These are phyloP conservation scores for Gastrophysa polygoni DNA, from an alignment of 2,888 invertebrate genomes.

Conservation along the genomic window DNA sequence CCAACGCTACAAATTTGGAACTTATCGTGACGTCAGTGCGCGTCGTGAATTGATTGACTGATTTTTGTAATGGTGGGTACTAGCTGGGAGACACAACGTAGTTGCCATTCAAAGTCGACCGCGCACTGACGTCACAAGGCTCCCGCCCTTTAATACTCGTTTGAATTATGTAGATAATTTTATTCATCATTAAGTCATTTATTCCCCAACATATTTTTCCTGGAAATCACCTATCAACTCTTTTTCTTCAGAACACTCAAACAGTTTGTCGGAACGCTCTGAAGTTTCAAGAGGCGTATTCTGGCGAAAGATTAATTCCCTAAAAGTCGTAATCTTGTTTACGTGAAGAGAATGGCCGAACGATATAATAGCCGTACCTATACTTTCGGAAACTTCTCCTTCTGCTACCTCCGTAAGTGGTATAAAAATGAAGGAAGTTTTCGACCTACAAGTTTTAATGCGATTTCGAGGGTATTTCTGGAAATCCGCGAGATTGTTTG, in stretches of 20 bases:
- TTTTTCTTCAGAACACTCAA: neutral
- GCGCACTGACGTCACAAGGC: no score
- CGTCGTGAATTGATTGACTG: no score
- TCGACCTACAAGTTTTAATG: slow-evolving; percentile 30
- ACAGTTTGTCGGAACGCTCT: neutral
- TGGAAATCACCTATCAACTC: no score
- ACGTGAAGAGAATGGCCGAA: slow-evolving; percentile 36
- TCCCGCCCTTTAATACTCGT: no score
- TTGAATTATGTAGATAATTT: no score
- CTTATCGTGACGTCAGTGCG: no score
- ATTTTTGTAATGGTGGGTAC: no score
- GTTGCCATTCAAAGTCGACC: no score
- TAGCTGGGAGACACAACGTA: no score
- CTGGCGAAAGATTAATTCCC: slow-evolving; percentile 38
- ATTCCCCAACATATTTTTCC: no score
- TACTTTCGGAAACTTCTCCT: slow-evolving; percentile 25
- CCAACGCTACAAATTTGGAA: no score
- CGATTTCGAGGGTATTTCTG: slow-evolving; percentile 27
- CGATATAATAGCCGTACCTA: slow-evolving; percentile 32
- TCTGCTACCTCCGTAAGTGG: slow-evolving; percentile 23
- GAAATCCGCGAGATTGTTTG: slow-evolving; percentile 24
- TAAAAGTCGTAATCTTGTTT: slow-evolving; percentile 39
- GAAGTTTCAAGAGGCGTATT: slow-evolving; percentile 34
- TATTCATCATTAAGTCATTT: no score
- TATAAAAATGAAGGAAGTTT: slow-evolving; percentile 29